Evolutionary conservation across 2,888 invertebrate species (phyloP).

Genomic region (Euzetes globulus): DNA sequence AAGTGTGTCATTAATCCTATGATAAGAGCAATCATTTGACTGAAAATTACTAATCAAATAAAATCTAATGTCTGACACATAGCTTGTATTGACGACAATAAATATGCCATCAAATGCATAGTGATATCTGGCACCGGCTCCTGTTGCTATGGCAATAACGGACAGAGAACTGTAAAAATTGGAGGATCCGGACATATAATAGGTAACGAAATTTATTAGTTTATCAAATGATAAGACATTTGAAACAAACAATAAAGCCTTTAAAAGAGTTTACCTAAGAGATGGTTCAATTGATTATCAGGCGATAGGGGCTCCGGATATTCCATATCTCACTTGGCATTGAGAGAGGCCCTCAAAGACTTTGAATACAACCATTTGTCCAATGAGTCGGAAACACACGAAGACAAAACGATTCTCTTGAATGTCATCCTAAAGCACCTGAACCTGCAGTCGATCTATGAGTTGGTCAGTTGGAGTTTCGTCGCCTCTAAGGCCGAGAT

Average conservation of each 20-base stretch:
- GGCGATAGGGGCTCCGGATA: slow-evolving; percentile 33
- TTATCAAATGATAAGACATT: neutral
- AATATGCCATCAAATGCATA: slow-evolving; percentile 26
- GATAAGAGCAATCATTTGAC: neutral
- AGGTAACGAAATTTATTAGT: neutral
- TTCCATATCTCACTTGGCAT: slow-evolving; percentile 29
- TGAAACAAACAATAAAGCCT: neutral
- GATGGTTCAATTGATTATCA: neutral
- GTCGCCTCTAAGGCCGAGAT: slow-evolving; percentile 29
- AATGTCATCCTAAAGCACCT: slow-evolving; percentile 22
- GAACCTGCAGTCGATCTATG: slow-evolving; percentile 29
- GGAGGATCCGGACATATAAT: slow-evolving; percentile 23
- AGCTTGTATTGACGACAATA: slow-evolving; percentile 24
- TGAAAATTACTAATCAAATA: neutral
- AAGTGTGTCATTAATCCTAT: no score
- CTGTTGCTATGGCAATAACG: slow-evolving; percentile 32
- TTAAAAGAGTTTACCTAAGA: neutral
- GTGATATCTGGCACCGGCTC: slow-evolving; percentile 34
- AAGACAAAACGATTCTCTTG: slow-evolving; percentile 5
- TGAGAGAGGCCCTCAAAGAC: slow-evolving; percentile 30
- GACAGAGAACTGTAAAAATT: neutral
- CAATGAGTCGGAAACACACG: neutral
- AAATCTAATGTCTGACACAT: neutral
- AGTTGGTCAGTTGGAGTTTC: slow-evolving; percentile 33
- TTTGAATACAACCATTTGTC: slow-evolving; percentile 28